These are phyloP conservation scores for Intellagama lesueurii DNA, from an alignment of 2,797 vertebrate genomes.

Conservation along the genomic window DNA sequence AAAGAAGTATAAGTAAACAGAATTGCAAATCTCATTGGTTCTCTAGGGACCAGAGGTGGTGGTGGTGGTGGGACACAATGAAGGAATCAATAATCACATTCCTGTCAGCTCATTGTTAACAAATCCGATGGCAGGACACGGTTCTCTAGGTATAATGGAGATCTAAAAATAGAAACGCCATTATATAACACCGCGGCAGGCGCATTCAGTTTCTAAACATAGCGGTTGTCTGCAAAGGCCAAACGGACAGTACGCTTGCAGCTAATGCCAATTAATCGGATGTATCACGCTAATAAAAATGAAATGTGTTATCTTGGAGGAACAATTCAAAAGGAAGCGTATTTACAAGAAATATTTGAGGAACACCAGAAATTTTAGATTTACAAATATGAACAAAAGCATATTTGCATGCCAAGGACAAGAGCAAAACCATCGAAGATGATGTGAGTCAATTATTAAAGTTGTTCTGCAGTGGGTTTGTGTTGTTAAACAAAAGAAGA, in stretches of 20 bases:
- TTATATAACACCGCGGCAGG: conserved; percentile 78
- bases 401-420: conserved; percentile 45
- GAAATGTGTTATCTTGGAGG: conserved; percentile 68
- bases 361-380: conserved; percentile 22
- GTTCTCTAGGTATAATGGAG: conserved; percentile 79
- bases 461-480: neutral
- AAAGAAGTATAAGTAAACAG: conserved; percentile 65
- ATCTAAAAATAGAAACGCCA: conserved; percentile 81
- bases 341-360: conserved; percentile 53
- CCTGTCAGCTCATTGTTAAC: conserved; percentile 73
- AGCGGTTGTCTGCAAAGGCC: conserved; percentile 76
- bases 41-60: conserved; percentile 52
- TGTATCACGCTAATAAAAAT: conserved; percentile 79
- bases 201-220: conserved; percentile 84
- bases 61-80: conserved; percentile 11
- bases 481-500: conserved; percentile 33
- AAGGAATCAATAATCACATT: conserved; percentile 69
- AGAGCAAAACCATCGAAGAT: conserved; percentile 55
- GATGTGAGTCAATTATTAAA: conserved; percentile 42
- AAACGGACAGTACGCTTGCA: conserved; percentile 72
- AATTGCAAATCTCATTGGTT: conserved; percentile 65
- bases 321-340: conserved; percentile 41
- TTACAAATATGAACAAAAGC: conserved; percentile 45
- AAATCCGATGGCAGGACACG: conserved; percentile 68
- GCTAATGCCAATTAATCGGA: conserved; percentile 72